Base-by-base conservation (phyloP, 2,888 invertebrate species). In the Parascotia fuliginaria region DNA sequence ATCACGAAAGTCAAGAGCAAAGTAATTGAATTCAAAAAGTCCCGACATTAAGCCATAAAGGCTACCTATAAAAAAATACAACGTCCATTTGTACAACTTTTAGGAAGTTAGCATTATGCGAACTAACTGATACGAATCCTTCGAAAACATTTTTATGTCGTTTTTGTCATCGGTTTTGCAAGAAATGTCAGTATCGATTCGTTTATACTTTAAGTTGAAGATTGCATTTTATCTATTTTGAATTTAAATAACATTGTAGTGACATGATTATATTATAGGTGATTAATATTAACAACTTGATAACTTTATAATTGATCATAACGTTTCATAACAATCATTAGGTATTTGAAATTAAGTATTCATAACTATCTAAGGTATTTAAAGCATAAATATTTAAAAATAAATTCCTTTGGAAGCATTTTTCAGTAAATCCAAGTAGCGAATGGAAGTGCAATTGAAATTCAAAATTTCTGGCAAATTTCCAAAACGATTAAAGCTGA, bases 11-110 rank as follows among this genome's bases (percentile, higher is more conserved):
- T 48, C 44, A 29, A 42, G 42, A 58, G 43, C 38, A 51, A 52
- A 28, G 44, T 53, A 66, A 62, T 66, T 62, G 44, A 58, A 66
- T 62, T 61, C 44, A 51, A 62, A 58, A 61, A 57, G 42, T 57
- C 48, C 27, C 47, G 37, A 40, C 55, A 57, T 53, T 62, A 59
- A 53, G 59, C 46, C 43, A 34, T 53, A 47, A 65, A 65, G 46
- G 41, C 44, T 16, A 12, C 51, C 37, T 51, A 64, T 64, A 64
- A 65, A 65, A 53, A 46, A 42, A 44, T 44, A 57, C 51, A 47
- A 36, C 14, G 45, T 54, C 46, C 48, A 44, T 42, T 57, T 57
- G 31, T 39, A 47, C 42, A 46, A 61, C 19, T 37, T 48, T 51
- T 53, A 6, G 24, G 42, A 63, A 51, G 40, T 56, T 47, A 0